A percentile compares a stretch with the other conserved stretches of the same genome.
phyloP scores from a whole-genome alignment of 2,888 invertebrate genomes.

The Leuctra nigra region DNA sequence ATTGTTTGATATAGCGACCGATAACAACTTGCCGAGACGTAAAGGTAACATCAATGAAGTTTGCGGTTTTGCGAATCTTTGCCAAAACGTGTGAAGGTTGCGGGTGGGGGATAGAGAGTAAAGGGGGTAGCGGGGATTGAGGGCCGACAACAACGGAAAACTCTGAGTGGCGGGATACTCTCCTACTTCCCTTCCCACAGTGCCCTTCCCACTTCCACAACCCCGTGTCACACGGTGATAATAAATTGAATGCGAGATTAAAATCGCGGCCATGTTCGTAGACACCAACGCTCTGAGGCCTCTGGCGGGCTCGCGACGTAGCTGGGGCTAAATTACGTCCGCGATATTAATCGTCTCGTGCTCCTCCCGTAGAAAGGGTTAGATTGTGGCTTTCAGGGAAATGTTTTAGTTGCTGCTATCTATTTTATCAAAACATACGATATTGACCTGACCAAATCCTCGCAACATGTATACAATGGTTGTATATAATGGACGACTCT shows the following conservation, averaged over 20 bases:
- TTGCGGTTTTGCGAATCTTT: no score
- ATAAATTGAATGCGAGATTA: constrained; percentile 23
- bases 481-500: no score
- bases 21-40: no score
- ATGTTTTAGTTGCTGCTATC: neutral
- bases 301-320: neutral
- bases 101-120: no score
- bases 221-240: constrained; percentile 4
- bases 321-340: constrained; percentile 19
- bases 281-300: constrained; percentile 6
- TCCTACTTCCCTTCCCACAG: neutral
- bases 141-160: no score
- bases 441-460: neutral
- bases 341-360: constrained; percentile 23
- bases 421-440: neutral
- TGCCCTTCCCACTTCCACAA: neutral
- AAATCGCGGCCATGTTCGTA: constrained; percentile 21
- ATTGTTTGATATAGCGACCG: no score
- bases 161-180: no score
- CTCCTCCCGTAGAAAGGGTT: neutral
- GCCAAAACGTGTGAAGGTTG: no score
- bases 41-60: no score
- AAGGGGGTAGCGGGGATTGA: no score
- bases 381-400: neutral
- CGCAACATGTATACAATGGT: no score